A percentile compares a stretch with the other conserved stretches of the same genome.
phyloP scores from a whole-genome alignment of 2,797 vertebrate species.

The Ctenopoma multispine region DNA sequence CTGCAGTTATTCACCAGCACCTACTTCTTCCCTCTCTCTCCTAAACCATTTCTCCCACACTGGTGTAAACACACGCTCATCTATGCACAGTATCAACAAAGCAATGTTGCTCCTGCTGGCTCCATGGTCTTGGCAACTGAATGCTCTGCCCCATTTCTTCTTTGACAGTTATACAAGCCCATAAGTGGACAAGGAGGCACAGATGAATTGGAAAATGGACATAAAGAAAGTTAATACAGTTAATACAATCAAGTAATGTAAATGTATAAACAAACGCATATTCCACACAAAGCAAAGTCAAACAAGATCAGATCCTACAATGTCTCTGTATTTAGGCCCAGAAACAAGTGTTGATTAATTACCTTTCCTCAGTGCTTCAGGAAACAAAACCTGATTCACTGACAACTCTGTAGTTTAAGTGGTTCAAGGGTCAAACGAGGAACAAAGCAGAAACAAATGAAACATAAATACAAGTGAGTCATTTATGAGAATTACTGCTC shows the following conservation, averaged over 20 bases:
- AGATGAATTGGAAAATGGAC: background rate
- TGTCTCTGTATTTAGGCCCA: background rate
- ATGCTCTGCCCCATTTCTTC: slow-evolving; percentile 13
- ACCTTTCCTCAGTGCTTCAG: slow-evolving; percentile 29
- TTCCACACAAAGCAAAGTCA: slow-evolving; percentile 25
- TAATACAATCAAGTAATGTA: background rate
- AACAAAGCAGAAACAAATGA: slow-evolving; percentile 63
- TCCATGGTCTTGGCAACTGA: slow-evolving; percentile 30
- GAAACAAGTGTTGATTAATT: slow-evolving; percentile 53
- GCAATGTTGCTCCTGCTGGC: slow-evolving; percentile 12
- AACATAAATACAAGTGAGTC: slow-evolving; percentile 69
- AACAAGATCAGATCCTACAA: slow-evolving; percentile 14
- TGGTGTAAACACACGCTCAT: slow-evolving; percentile 24
- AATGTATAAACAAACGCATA: background rate
- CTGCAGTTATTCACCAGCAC: slow-evolving; percentile 19
- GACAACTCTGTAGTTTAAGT: slow-evolving; percentile 43
- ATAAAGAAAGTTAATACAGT: background rate
- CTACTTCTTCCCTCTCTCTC: background rate
- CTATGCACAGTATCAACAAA: slow-evolving; percentile 36
- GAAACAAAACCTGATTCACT: slow-evolving; percentile 48
- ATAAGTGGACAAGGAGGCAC: slow-evolving; percentile 17
- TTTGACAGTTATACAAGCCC: slow-evolving; percentile 17
- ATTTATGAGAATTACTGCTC: slow-evolving; percentile 55
- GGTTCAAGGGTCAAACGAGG: slow-evolving; percentile 62
- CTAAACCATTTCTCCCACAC: slow-evolving; percentile 2